Base-by-base conservation (phyloP, 2,113 vertebrate species). In the Grammomys dolichurus region DNA sequence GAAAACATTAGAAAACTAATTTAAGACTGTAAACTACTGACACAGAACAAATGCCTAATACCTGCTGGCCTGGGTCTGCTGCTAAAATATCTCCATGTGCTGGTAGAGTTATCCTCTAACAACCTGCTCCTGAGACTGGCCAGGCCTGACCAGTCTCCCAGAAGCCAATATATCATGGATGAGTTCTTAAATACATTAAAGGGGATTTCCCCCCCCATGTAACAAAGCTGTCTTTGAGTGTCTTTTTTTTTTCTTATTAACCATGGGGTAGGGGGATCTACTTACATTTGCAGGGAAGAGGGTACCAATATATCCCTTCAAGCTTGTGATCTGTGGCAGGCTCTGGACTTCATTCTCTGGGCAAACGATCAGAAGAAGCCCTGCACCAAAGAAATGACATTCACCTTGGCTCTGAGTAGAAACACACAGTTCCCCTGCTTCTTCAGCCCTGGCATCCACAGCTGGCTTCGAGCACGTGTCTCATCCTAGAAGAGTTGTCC, bases 121-220 rank as follows among this genome's bases (percentile, higher is more conserved):
- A 43, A 51, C 58, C 86, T 67, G 63, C 48, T 81, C 67, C 70
- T 5, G 48, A 95, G 31, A 86, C 54, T 31, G 31, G 40, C 6
- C 69, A 87, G 63, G 40, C 56, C 76, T 96, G 75, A 84, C 73
- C 0, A 0, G 48, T 65, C 10, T 91, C 58, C 87, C 46, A 69
- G 67, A 69, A 5, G 16, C 73, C 67, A 48, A 89, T 90, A 72
- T 86, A 88, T 60, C 85, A 33, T 31, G 1, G 46, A 48, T 95
- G 94, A 95, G 67, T 91, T 95, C 78, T 91, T 93, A 76, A 60
- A 54, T 81, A 60, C 65, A 97, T 97, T 97, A 98, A 97, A 97
- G 46, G 36, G 19, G 67, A 91, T 76, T 10, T 86, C 70, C 46
- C 72, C 51, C 80, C 87, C 90, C 51, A 77, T 46, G 40, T n/a